Conservation (phyloP, 2,113 vertebrate genomes). For the Ptilonorhynchus violaceus region DNA sequence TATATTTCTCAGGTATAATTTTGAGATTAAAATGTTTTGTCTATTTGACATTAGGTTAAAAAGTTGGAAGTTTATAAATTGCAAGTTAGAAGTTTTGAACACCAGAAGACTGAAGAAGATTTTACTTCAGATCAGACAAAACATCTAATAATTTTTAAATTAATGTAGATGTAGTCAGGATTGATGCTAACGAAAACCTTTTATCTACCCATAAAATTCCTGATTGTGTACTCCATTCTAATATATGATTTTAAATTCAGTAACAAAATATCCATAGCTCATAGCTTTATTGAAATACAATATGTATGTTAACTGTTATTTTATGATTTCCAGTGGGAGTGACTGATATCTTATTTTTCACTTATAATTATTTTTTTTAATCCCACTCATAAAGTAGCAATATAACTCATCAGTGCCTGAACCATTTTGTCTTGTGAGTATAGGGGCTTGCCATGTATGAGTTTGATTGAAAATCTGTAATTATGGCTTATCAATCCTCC, state of each 20-base stretch:
- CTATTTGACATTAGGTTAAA: background rate
- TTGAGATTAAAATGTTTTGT: background rate
- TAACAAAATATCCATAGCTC: background rate
- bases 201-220: background rate
- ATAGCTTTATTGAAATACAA: slow-evolving; percentile 3
- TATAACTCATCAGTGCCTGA: background rate
- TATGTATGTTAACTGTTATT: background rate
- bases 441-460: background rate
- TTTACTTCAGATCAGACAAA: background rate
- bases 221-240: background rate
- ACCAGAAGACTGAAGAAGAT: background rate
- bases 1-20: background rate
- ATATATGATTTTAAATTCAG: background rate
- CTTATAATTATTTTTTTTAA: background rate
- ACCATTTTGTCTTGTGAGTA: background rate
- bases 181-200: background rate
- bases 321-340: background rate
- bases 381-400: background rate
- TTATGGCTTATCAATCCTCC: background rate
- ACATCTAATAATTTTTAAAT: background rate
- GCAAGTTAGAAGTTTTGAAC: background rate
- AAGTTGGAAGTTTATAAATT: background rate
- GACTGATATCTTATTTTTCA: background rate
- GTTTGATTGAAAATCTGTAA: slow-evolving; percentile 21
- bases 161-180: background rate